Base-by-base conservation (phyloP, 2,797 vertebrate genomes). In the Galaxias olidus region DNA sequence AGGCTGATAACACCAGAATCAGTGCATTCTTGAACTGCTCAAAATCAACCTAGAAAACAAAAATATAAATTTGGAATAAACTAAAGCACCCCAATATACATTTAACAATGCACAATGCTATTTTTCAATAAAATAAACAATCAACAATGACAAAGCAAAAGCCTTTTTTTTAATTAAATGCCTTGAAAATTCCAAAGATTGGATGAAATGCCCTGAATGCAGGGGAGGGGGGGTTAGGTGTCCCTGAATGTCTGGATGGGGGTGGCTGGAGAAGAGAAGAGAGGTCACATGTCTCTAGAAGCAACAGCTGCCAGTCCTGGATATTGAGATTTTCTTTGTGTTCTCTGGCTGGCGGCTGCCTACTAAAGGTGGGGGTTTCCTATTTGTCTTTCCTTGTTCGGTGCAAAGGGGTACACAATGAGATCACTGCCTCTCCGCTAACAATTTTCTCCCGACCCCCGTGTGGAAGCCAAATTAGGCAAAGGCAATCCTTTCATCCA, bases 1-100 rank as follows among this genome's bases (percentile, higher is more conserved):
- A 50, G 0, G 89, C 87, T 19, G 96, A 98, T 74, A 99, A 86
- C 66, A 96, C 90, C 76, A 94, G 89, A 83, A 98, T 98, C 69
- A 99, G 88, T 0, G 96, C 95, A 78, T 97, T 92, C 89, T 94
- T 98, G 90, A 99, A 99, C 50, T 96, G 94, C 63, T 95, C 91
- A 79, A 98, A 99, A 82, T 95, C 90, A 14, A 99, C 94, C 97
- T 99, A 84, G 55, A 84, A 86, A 17, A 52, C 20, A 76, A 10
- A 58, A 78, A 69, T 48, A 17, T n/a, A 19, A 1, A 20, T 30
- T 30, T 30, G 30, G 30, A 30, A 6, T 30, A 30, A 30, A 30
- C 30, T 30, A 30, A 30, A 30, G 30, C 30, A 6, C 6, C 30
- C 30, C 30, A 30, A 3, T 30, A 9, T 40, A 44, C 10, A 61